Conservation (phyloP, 1,140 invertebrate species). For the Nasonia vitripennis region DNA sequence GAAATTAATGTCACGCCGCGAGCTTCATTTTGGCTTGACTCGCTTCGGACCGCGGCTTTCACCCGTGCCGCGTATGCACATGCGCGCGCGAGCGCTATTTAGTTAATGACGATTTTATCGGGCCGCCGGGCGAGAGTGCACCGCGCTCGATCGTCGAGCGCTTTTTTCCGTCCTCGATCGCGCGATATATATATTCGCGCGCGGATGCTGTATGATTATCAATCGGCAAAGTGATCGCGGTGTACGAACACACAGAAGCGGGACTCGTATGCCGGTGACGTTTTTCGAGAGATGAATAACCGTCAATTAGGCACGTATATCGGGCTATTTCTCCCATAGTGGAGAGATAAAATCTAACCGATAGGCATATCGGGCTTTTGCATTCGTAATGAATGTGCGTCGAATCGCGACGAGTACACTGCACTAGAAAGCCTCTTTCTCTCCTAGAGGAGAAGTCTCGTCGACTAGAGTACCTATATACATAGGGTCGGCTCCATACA, state of each 20-base stretch:
- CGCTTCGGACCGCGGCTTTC: neutral
- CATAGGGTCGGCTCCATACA: neutral
- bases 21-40: slow-evolving; percentile 2
- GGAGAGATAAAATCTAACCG: too few relatives aligned
- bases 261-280: neutral
- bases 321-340: too few relatives aligned
- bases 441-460: neutral
- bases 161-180: neutral
- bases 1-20: slow-evolving; percentile 51
- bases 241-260: too few relatives aligned
- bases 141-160: too few relatives aligned
- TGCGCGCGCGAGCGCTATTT: slow-evolving; percentile 28
- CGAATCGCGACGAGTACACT: slow-evolving; percentile 10
- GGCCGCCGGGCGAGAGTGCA: neutral
- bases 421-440: neutral
- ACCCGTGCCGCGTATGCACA: neutral
- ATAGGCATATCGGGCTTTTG: neutral
- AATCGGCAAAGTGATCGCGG: slow-evolving; percentile 38
- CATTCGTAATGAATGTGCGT: slow-evolving; percentile 20
- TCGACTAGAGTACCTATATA: neutral
- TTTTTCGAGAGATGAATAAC: too few relatives aligned
- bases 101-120: slow-evolving; percentile 52
- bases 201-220: neutral
- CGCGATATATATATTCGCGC: neutral
- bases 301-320: too few relatives aligned